Percentiles rank a stretch among this genome's conserved stretches.
Conservation (phyloP, 2,113 vertebrate species). For the Burhinus bistriatus region DNA sequence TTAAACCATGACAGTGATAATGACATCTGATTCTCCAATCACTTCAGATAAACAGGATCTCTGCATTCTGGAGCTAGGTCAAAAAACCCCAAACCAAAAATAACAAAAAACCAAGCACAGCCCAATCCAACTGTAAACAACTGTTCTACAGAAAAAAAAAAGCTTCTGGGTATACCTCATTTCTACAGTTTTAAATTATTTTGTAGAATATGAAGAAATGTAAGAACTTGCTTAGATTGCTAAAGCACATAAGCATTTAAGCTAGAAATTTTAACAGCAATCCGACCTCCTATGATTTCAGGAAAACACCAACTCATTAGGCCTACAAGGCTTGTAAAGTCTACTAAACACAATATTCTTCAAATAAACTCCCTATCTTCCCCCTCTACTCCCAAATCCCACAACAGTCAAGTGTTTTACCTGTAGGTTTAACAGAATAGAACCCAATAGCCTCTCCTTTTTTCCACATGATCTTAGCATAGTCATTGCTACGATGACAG, state of each 20-base stretch:
- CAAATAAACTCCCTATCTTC: too few species aligned
- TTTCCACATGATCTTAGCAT: slow-evolving; percentile 86
- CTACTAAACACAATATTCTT: neutral
- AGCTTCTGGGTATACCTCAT: neutral
- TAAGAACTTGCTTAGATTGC: neutral
- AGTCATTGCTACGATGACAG: slow-evolving; percentile 80
- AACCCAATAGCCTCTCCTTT: slow-evolving; percentile 87
- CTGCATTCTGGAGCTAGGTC: neutral
- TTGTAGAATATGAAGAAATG: neutral
- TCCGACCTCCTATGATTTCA: neutral
- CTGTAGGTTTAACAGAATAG: slow-evolving; percentile 87
- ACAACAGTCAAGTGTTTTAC: slow-evolving; percentile 56
- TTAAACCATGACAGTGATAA: neutral
- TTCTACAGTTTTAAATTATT: neutral
- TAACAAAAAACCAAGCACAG: neutral
- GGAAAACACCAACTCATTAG: neutral
- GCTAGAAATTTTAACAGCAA: neutral
- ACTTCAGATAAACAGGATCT: neutral
- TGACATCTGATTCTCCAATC: neutral
- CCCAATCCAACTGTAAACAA: neutral
- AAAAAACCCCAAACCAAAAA: neutral
- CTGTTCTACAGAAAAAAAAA: neutral
- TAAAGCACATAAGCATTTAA: neutral
- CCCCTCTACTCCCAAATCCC: neutral
- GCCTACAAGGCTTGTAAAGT: neutral